Evolutionary conservation across 2,113 vertebrate species (phyloP).

Genomic region (Vireo altiloquus): DNA sequence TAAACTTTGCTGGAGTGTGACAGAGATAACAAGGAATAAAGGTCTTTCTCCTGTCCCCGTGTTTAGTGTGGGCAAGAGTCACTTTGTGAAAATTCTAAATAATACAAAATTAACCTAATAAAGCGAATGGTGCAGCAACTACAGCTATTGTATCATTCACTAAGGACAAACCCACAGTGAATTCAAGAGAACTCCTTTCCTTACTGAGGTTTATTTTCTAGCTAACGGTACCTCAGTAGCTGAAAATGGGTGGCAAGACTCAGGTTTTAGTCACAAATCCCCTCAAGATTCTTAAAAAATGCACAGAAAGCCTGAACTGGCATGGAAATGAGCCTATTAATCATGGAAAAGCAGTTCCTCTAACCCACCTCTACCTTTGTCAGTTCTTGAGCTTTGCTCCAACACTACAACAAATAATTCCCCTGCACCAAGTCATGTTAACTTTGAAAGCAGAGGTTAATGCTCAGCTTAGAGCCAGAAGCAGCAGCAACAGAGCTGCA

Average conservation of each 20-base stretch:
- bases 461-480: background rate
- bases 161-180: background rate
- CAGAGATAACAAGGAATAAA: background rate
- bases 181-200: background rate
- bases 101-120: background rate
- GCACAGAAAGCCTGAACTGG: background rate
- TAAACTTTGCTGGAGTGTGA: background rate
- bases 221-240: background rate
- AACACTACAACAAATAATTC: background rate
- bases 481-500: background rate
- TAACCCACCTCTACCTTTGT: background rate
- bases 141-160: background rate
- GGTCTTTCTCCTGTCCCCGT: background rate
- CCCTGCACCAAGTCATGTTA: background rate
- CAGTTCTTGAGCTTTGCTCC: background rate
- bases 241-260: background rate
- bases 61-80: background rate
- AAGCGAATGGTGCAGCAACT: background rate
- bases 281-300: background rate
- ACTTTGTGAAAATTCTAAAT: background rate
- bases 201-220: background rate
- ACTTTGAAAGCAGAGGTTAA: background rate
- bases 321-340: background rate
- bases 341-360: background rate
- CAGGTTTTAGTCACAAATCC: rapidly evolving